A percentile compares a stretch with the other conserved stretches of the same genome.
These are phyloP conservation scores for Dermatophagoides farinae DNA, from an alignment of 1,140 invertebrate species.

Conservation along the genomic window DNA sequence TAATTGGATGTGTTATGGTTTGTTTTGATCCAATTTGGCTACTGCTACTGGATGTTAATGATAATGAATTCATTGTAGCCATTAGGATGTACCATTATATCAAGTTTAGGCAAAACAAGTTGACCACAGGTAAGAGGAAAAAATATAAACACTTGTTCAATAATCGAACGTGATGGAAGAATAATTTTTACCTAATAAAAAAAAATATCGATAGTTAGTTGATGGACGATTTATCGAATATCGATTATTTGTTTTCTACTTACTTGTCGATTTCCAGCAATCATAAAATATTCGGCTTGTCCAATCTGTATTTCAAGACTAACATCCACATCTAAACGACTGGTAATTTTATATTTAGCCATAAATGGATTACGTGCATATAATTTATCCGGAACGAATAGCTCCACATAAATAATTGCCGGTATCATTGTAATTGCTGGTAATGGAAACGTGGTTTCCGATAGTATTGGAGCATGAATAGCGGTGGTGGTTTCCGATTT, in stretches of 20 bases:
- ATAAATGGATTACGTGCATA: constrained; percentile 38
- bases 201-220: background rate
- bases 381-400: constrained; percentile 47
- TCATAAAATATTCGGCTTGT: constrained; percentile 66
- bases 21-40: too few relatives aligned
- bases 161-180: background rate
- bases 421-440: constrained; percentile 32
- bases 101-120: background rate
- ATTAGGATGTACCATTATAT: background rate
- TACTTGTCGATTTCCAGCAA: constrained; percentile 68
- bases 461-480: background rate
- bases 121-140: background rate
- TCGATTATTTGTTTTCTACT: constrained; percentile 4
- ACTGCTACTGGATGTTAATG: too few relatives aligned
- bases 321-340: constrained; percentile 45
- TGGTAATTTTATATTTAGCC: constrained; percentile 45
- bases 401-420: constrained; percentile 45
- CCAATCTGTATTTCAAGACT: constrained; percentile 53
- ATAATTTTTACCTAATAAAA: background rate
- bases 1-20: background rate
- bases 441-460: constrained; percentile 3
- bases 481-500: background rate
- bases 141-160: constrained; percentile 1
- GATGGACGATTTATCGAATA: background rate
- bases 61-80: background rate